phyloP scores from a whole-genome alignment of 2,888 invertebrate genomes.

The Rhagonycha lutea region DNA sequence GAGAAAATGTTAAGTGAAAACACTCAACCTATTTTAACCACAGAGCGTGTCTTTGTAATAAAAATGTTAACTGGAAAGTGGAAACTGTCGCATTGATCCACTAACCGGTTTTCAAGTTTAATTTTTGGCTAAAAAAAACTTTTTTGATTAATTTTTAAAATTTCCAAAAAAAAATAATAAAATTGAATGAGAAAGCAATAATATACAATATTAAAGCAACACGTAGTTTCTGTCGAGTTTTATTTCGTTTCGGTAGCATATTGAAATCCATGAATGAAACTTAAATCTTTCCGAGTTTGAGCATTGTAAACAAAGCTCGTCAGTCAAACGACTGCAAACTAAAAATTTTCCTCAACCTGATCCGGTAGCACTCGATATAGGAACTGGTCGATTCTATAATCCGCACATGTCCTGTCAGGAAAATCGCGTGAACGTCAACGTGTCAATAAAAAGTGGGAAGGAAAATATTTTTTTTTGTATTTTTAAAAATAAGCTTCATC shows the following conservation, averaged over 20 bases:
- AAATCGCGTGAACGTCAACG: slow-evolving; percentile 28
- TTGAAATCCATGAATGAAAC: slow-evolving; percentile 46
- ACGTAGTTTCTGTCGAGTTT: slow-evolving; percentile 38
- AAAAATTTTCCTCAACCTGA: slow-evolving; percentile 18
- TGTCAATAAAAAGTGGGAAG: slow-evolving; percentile 18
- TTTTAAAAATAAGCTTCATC: not conserved
- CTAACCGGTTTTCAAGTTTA: not conserved
- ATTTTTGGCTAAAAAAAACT: not conserved
- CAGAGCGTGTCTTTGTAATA: not conserved
- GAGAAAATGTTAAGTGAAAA: not conserved
- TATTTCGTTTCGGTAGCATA: slow-evolving; percentile 36
- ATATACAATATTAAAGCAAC: slow-evolving; percentile 39
- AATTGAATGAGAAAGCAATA: slow-evolving; percentile 18
- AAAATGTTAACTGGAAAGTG: not conserved
- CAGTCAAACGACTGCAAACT: slow-evolving; percentile 26
- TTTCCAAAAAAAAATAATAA: not conserved
- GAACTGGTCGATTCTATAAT: slow-evolving; percentile 33
- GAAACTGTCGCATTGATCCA: not conserved
- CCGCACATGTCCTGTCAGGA: slow-evolving; percentile 35
- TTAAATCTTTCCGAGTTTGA: slow-evolving; percentile 27
- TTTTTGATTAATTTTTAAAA: not conserved
- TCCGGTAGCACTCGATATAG: slow-evolving; percentile 25
- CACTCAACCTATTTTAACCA: not conserved
- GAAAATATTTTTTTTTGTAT: slow-evolving; percentile 2
- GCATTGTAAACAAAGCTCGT: slow-evolving; percentile 33